Conservation (phyloP, 1,140 invertebrate genomes). For the Tetramorium simillimum region DNA sequence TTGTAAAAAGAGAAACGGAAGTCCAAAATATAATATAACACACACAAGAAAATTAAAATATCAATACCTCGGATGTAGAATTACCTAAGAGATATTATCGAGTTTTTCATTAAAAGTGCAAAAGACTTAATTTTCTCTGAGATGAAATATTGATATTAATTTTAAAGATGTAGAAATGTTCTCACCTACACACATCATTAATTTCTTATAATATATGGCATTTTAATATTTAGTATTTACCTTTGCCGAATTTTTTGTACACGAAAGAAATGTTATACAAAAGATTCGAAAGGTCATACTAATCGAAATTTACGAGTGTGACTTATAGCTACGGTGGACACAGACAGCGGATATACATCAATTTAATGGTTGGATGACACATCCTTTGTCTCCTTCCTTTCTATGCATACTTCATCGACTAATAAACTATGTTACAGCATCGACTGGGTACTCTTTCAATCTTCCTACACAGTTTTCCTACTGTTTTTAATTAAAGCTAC, state of each 20-base stretch:
- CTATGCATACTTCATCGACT: conserved; percentile 21
- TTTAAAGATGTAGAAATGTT: not conserved
- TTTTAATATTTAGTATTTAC: not conserved
- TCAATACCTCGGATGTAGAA: not conserved
- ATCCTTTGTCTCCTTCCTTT: conserved; percentile 34
- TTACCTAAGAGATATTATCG: not conserved
- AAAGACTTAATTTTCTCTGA: not conserved
- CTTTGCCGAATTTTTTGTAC: conserved; percentile 40
- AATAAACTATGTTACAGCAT: conserved; percentile 23
- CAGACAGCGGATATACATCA: conserved; percentile 20
- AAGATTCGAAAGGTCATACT: conserved; percentile 13
- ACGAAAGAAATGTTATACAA: not conserved
- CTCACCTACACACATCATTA: not conserved
- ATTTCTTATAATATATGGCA: not conserved
- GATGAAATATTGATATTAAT: not conserved
- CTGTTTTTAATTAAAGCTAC: conserved; percentile 24
- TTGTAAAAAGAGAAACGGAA: not conserved
- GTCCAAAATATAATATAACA: not conserved
- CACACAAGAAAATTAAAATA: not conserved
- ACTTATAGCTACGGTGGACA: not conserved
- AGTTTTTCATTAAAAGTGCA: not conserved
- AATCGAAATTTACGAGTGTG: not conserved
- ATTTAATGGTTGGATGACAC: conserved; percentile 40
- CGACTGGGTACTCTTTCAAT: conserved; percentile 11
- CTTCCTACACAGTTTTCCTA: not conserved